Base-by-base conservation (phyloP, 2,797 vertebrate species). In the Coregonus sp. region DNA sequence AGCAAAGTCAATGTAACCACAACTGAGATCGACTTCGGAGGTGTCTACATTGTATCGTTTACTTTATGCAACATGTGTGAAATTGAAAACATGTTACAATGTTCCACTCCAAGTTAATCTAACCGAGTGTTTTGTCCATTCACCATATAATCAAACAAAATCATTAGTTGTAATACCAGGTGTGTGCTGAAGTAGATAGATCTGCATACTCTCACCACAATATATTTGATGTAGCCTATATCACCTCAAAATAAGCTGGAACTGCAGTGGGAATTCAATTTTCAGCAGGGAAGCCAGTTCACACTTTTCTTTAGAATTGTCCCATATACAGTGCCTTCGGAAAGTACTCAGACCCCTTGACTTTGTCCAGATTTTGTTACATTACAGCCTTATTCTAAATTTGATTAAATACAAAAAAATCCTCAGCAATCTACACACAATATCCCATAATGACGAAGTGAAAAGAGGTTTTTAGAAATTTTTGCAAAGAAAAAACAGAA, bases 261-360 rank as follows among this genome's bases (percentile, higher is more conserved):
- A 74, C 76, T 74, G 71, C 47, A 70, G 67, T 72, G 75, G 56
- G 80, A 88, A 75, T 85, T 82, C 75, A 20, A 77, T 83, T 85
- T 86, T 78, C 85, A 86, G 75, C 67, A 73, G 75, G 78, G 86
- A 85, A 29, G 14, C 15, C 59, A 15, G 72, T 73, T 74, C 16
- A n/a, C 1, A 3, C 80, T 40, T 40, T 2, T 6, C 25, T 40
- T 40, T 40, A 40, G 40, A 6, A 40, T 40, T 40, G 40, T 40
- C 40, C 40, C 40, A 40, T 9, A 40, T 37, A 6, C 37, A 37
- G 37, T 37, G 6, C 37, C 37, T 6, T 37, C 37, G 5, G 37
- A 37, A 37, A 37, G 37, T 37, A 6, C 37, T 37, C 5, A 37
- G 5, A 6, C 35, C 37, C 37, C 5, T 37, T 37, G 37, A 6